phyloP scores from a whole-genome alignment of 2,888 invertebrate genomes.

The Philereme transversata region DNA sequence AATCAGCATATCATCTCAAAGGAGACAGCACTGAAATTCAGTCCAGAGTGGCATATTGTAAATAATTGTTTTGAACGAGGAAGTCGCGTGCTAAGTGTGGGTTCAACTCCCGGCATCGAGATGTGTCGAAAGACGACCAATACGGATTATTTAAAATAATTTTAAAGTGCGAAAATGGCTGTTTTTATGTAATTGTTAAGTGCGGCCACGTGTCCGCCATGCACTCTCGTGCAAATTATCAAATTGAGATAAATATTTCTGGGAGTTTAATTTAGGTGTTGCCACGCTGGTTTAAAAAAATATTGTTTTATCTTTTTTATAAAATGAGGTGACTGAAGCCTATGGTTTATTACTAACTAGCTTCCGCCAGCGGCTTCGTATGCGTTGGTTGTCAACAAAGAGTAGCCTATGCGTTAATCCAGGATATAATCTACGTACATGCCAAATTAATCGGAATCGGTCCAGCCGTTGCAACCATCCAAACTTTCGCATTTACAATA shows the following conservation, averaged over 20 bases:
- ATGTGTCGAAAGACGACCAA: slow-evolving; percentile 40
- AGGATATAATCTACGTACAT: too few relatives aligned
- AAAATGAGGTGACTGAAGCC: too few relatives aligned
- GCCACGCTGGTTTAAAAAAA: background rate
- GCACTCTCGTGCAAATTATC: slow-evolving; percentile 17
- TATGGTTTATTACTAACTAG: too few relatives aligned
- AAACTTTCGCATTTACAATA: too few relatives aligned
- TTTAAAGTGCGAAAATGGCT: slow-evolving; percentile 30
- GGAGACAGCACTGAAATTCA: slow-evolving; percentile 36
- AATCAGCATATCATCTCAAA: slow-evolving; percentile 29
- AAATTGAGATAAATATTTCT: slow-evolving; percentile 11
- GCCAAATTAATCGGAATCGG: too few relatives aligned
- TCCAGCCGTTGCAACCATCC: too few relatives aligned
- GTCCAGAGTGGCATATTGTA: slow-evolving; percentile 44
- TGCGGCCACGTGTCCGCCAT: slow-evolving; percentile 36
- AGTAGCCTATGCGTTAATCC: too few relatives aligned
- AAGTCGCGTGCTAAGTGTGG: slow-evolving; percentile 65
- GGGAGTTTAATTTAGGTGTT: background rate
- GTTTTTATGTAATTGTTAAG: slow-evolving; percentile 29
- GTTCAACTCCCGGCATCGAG: slow-evolving; percentile 49
- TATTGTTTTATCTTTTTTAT: background rate
- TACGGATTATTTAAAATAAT: slow-evolving; percentile 45
- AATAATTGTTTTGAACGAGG: slow-evolving; percentile 56
- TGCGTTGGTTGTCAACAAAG: too few relatives aligned
- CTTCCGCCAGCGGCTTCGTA: too few relatives aligned